These are phyloP conservation scores for Urocynchramus pylzowi DNA, from an alignment of 2,113 vertebrate species.

Conservation along the genomic window DNA sequence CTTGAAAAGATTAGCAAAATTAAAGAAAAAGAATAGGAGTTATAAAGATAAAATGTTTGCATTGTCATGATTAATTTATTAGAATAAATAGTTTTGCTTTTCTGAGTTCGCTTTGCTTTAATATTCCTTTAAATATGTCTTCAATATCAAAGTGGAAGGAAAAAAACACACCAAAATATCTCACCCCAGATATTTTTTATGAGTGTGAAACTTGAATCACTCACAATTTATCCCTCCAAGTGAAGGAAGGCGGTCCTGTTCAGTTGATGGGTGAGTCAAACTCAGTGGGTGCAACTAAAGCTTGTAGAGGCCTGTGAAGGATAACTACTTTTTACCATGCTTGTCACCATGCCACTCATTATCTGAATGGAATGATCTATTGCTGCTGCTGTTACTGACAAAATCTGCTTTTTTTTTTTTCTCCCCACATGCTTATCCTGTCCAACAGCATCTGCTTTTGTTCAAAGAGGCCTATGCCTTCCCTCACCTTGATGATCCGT, in stretches of 20 bases:
- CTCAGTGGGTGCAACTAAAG: not conserved
- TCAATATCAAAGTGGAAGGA: not conserved
- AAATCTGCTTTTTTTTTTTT: not conserved
- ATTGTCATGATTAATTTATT: not conserved
- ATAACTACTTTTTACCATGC: not conserved
- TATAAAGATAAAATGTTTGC: not conserved
- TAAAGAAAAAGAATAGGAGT: not conserved
- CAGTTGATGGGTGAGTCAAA: not conserved
- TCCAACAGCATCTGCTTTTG: conserved; percentile 45
- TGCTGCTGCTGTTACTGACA: conserved; percentile 25
- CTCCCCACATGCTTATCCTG: not conserved
- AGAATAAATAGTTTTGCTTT: not conserved
- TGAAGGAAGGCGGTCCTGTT: not conserved
- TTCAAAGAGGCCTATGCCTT: conserved; percentile 41
- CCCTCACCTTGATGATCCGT: conserved; percentile 47
- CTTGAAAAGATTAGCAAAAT: not conserved
- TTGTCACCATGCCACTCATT: conserved; percentile 33
- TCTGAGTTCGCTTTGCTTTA: not conserved
- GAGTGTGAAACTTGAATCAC: not conserved
- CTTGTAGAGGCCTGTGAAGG: not conserved
- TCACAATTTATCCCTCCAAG: not conserved
- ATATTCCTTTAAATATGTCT: not conserved
- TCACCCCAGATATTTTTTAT: not conserved
- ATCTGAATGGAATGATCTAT: conserved; percentile 9
- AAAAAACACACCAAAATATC: not conserved